Percentiles rank a stretch among this genome's conserved stretches.
Evolutionary conservation across 2,113 vertebrate species (phyloP).

Genomic region (Emydocephalus ijimae): DNA sequence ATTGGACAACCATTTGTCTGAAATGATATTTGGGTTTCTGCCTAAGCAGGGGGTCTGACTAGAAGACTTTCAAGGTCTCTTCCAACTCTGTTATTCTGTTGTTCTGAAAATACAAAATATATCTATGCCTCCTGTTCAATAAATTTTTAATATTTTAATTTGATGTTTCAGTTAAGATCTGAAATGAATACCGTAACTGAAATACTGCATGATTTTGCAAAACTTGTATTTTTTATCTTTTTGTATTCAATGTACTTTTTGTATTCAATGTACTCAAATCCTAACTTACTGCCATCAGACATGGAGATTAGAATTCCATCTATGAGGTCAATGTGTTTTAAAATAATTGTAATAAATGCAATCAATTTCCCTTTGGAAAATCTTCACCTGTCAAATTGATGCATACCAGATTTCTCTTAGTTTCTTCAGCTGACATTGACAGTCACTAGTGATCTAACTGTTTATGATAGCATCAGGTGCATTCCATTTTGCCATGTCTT

Average conservation of each 20-base stretch:
- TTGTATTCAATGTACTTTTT: too few relatives aligned
- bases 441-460: constrained; percentile 15
- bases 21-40: background rate
- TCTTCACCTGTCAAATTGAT: constrained; percentile 16
- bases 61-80: background rate
- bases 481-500: background rate
- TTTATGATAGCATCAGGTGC: constrained; percentile 1
- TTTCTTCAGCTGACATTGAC: constrained; percentile 7
- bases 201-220: background rate
- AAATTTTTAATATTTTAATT: too few relatives aligned
- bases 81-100: background rate
- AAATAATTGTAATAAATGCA: background rate
- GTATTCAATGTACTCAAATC: background rate
- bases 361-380: background rate
- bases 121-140: background rate
- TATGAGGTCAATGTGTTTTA: background rate
- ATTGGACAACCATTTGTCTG: background rate
- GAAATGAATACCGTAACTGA: background rate
- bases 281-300: background rate
- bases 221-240: background rate
- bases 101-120: background rate
- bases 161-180: background rate
- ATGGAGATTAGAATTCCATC: constrained; percentile 11
- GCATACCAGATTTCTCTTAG: background rate
- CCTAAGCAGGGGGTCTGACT: background rate